Evolutionary conservation across 2,113 vertebrate genomes (phyloP).

Genomic region (Ondatra zibethicus): DNA sequence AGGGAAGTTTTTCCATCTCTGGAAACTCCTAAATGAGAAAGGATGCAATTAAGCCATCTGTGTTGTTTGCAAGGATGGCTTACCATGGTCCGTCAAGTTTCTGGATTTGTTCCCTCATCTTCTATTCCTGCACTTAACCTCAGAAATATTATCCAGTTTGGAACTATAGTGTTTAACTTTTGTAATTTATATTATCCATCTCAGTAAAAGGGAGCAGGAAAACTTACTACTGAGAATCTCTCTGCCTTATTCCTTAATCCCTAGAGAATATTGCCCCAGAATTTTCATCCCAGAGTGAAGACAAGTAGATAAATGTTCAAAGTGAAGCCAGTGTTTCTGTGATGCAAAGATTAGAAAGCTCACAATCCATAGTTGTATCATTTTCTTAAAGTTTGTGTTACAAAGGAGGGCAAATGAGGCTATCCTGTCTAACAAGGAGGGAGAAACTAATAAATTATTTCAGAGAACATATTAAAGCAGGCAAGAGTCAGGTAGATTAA

Average conservation of each 20-base stretch:
- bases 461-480: background rate
- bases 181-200: background rate
- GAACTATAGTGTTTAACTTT: background rate
- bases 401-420: background rate
- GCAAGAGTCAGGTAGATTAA: background rate
- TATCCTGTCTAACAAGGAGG: background rate
- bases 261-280: background rate
- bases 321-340: background rate
- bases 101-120: background rate
- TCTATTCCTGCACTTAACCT: background rate
- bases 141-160: background rate
- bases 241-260: background rate
- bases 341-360: background rate
- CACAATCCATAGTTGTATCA: background rate
- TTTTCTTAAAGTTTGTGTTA: slow-evolving; percentile 50
- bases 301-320: background rate
- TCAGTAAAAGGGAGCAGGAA: background rate
- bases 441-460: slow-evolving; percentile 12
- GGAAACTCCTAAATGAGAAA: slow-evolving; percentile 61
- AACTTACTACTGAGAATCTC: background rate
- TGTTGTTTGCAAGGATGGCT: slow-evolving; percentile 49
- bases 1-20: slow-evolving; percentile 59
- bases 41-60: slow-evolving; percentile 61
- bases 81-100: slow-evolving; percentile 39
- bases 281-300: background rate